Percentiles rank a stretch among this genome's conserved stretches.
Evolutionary conservation across 2,888 invertebrate genomes (phyloP).

Genomic region (Andrena dorsata): DNA sequence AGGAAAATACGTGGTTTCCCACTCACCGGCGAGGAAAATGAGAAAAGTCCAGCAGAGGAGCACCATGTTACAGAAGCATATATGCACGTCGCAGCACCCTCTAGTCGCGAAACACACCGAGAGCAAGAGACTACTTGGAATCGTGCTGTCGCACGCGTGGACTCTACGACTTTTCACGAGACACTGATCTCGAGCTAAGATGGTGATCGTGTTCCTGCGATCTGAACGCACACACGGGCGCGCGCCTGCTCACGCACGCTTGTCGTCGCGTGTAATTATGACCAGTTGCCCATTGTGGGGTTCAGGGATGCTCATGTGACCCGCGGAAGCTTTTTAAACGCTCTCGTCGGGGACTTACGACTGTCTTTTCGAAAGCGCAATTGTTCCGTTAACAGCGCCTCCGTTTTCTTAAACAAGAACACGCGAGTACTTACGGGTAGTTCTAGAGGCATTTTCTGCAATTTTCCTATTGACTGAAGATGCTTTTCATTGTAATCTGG

Average conservation of each 20-base stretch:
- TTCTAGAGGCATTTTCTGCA: no score
- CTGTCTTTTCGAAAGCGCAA: background rate
- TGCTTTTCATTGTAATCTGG: background rate
- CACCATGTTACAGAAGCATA: constrained; percentile 57
- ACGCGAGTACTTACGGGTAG: no score
- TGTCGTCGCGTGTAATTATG: constrained; percentile 69
- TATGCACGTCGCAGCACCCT: constrained; percentile 19
- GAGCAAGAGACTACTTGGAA: constrained; percentile 7
- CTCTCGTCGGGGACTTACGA: background rate
- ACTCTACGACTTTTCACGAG: constrained; percentile 75
- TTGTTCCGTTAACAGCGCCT: background rate
- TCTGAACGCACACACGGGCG: constrained; percentile 57
- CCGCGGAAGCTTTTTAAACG: background rate
- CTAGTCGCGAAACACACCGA: constrained; percentile 22
- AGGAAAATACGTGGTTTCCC: background rate
- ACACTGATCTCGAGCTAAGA: constrained; percentile 77
- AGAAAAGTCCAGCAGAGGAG: constrained; percentile 50
- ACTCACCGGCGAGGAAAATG: constrained; percentile 60
- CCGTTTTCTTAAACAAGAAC: background rate
- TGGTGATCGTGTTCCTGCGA: constrained; percentile 69
- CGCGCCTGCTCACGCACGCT: constrained; percentile 55
- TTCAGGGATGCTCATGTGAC: constrained; percentile 72
- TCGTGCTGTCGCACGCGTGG: constrained; percentile 60
- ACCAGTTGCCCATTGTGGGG: constrained; percentile 70
- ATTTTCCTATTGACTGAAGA: background rate